A percentile compares a stretch with the other conserved stretches of the same genome.
These are phyloP conservation scores for Anastatus disparis DNA, from an alignment of 1,140 invertebrate genomes.

Conservation along the genomic window DNA sequence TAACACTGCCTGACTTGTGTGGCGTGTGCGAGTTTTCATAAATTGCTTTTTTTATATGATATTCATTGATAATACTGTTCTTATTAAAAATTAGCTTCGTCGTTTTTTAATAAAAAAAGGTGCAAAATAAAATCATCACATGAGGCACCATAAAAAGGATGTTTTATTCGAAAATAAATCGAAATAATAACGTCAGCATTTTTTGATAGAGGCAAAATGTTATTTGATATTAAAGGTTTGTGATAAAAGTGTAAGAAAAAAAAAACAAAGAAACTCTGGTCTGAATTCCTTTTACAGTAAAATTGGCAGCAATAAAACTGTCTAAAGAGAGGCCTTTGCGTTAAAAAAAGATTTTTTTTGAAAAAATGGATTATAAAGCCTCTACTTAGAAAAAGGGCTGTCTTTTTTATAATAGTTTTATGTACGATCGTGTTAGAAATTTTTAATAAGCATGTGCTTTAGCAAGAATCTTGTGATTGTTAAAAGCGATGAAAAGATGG, in stretches of 20 bases:
- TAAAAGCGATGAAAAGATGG: background rate
- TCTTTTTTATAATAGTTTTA: slow-evolving; percentile 10
- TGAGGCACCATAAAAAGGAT: background rate
- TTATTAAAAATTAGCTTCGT: slow-evolving; percentile 6
- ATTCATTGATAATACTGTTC: slow-evolving; percentile 1
- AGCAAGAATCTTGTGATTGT: background rate
- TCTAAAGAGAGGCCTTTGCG: slow-evolving; percentile 32
- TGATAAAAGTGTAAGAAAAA: slow-evolving; percentile 23
- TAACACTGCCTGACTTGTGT: slow-evolving; percentile 29
- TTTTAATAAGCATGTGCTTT: background rate
- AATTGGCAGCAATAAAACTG: slow-evolving; percentile 28
- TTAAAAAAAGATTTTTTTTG: no score
- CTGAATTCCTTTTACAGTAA: slow-evolving; percentile 28
- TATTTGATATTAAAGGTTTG: slow-evolving; percentile 26
- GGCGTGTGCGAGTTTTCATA: slow-evolving; percentile 24
- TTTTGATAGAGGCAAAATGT: slow-evolving; percentile 9
- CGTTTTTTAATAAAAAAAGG: background rate
- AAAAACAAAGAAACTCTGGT: slow-evolving; percentile 29
- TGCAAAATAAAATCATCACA: background rate
- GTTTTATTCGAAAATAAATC: slow-evolving; percentile 28
- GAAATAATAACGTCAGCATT: slow-evolving; percentile 31
- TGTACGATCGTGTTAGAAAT: background rate
- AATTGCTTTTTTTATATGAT: background rate
- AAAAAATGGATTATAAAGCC: slow-evolving; percentile 4
- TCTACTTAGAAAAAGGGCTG: no score